phyloP scores from a whole-genome alignment of 2,797 vertebrate genomes.

The Diceros bicornis region DNA sequence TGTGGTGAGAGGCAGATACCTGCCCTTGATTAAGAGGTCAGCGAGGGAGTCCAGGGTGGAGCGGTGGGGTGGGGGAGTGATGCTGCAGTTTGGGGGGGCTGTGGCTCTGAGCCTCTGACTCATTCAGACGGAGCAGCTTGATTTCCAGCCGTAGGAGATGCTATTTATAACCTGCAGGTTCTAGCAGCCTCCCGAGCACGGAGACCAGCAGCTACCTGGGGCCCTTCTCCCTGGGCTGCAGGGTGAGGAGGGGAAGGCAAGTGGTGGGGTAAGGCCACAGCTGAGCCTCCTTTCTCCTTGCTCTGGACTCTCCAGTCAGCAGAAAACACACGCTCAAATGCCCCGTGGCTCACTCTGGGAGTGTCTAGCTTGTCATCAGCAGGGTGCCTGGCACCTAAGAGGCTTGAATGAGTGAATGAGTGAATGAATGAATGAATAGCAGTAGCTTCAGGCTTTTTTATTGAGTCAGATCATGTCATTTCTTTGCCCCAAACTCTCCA shows the following conservation, averaged over 20 bases:
- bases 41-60: neutral
- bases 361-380: neutral
- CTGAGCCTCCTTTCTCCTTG: neutral
- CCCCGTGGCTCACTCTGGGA: neutral
- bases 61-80: neutral
- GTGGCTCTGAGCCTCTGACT: slow-evolving; percentile 64
- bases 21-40: neutral
- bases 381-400: neutral
- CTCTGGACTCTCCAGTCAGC: neutral
- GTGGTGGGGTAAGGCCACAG: neutral
- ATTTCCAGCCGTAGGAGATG: slow-evolving; percentile 48
- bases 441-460: neutral
- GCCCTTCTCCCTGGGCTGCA: neutral
- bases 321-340: neutral
- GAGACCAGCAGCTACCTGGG: slow-evolving; percentile 61
- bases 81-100: neutral
- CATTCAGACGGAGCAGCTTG: slow-evolving; percentile 64
- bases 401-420: neutral
- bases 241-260: neutral
- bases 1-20: neutral
- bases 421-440: neutral
- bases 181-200: slow-evolving; percentile 32
- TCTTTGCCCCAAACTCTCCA: neutral
- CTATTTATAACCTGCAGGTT: slow-evolving; percentile 82
- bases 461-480: neutral